A percentile compares a stretch with the other conserved stretches of the same genome.
Evolutionary conservation across 2,888 invertebrate genomes (phyloP).

Genomic region (Slavum lentiscoides): DNA sequence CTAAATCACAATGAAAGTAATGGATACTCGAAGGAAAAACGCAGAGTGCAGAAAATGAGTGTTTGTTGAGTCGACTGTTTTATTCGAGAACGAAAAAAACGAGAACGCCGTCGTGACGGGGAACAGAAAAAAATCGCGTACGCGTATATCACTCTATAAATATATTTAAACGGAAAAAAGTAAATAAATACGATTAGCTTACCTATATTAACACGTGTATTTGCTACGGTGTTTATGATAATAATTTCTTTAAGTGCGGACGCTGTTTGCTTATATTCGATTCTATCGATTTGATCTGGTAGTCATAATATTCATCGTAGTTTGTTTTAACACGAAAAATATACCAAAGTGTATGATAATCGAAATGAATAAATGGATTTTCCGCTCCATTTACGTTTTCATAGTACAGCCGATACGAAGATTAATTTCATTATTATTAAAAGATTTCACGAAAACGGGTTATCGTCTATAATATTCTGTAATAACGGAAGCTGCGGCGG

Average conservation of each 20-base stretch:
- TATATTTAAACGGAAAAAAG: too few species aligned
- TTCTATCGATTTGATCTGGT: neutral
- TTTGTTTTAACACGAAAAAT: neutral
- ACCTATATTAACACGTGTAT: neutral
- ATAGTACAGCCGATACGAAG: neutral
- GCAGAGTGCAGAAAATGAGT: too few species aligned
- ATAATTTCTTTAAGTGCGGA: too few species aligned
- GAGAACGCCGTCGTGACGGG: neutral
- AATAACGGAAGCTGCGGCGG: neutral
- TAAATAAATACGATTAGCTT: neutral
- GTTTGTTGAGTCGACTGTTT: too few species aligned
- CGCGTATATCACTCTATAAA: too few species aligned
- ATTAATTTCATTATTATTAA: neutral
- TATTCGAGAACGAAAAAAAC: neutral
- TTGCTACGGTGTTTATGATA: neutral
- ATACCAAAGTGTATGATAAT: neutral
- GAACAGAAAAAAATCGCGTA: too few species aligned
- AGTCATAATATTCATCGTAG: neutral
- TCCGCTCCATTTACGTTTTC: conserved; percentile 8
- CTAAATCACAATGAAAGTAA: too few species aligned
- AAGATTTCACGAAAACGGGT: neutral
- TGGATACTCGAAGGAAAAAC: too few species aligned
- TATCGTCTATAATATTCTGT: neutral
- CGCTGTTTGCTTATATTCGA: too few species aligned
- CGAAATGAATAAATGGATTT: conserved; percentile 19